Evolutionary conservation across 2,797 vertebrate genomes (phyloP).

Genomic region (Sebastes goodei): DNA sequence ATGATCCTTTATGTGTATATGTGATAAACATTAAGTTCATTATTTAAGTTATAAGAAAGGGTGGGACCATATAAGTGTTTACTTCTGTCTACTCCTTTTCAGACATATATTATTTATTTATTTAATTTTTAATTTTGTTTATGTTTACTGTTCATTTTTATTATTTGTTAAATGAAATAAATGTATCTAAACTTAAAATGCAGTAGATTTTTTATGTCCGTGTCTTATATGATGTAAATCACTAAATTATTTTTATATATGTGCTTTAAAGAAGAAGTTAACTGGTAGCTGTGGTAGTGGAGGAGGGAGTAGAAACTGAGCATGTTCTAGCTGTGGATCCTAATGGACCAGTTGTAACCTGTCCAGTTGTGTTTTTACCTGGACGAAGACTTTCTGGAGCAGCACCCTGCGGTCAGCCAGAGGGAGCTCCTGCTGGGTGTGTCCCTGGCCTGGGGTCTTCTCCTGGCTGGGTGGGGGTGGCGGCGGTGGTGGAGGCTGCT

Average conservation of each 20-base stretch:
- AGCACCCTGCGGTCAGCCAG: conserved; percentile 91
- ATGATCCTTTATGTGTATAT: too few species aligned
- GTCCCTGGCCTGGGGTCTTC: conserved; percentile 62
- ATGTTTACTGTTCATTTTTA: background rate
- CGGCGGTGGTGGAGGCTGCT: conserved; percentile 85
- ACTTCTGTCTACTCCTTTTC: background rate
- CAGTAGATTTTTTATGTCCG: too few species aligned
- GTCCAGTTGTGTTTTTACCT: conserved; percentile 77
- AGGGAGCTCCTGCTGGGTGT: conserved; percentile 87
- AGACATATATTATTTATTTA: background rate
- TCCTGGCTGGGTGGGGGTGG: conserved; percentile 82
- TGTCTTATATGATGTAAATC: background rate
- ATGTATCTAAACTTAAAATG: too few species aligned
- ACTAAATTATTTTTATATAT: background rate
- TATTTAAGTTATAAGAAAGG: too few species aligned
- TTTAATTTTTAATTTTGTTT: background rate
- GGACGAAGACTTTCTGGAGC: conserved; percentile 98
- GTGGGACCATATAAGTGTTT: too few species aligned
- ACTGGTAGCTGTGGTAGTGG: background rate
- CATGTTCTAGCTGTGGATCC: background rate
- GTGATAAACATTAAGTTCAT: too few species aligned
- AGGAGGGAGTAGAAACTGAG: background rate
- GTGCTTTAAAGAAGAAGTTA: background rate
- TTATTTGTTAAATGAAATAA: too few species aligned
- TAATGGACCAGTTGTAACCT: background rate